Base-by-base conservation (phyloP, 2,888 invertebrate genomes). In the Stegophylla sp. region DNA sequence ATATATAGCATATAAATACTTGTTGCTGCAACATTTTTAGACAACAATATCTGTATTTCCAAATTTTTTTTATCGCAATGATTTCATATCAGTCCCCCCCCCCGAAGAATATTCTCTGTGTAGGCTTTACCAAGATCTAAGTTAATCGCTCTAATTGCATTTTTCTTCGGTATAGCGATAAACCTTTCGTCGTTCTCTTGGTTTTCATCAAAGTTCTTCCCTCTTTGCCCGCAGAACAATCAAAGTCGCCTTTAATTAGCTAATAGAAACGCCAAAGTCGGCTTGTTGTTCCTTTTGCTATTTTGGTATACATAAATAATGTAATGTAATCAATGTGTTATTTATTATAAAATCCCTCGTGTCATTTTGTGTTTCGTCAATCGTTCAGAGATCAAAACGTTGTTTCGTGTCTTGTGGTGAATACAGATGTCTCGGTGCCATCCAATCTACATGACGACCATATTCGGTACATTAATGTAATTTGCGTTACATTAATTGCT, bases 131-230 rank as follows among this genome's bases (percentile, higher is more conserved):
- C 63, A 51, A 34, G 63, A 45, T 73, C 34, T 63, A 51, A 64
- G 48, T 75, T 63, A 75, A 75, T 75, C 74, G 74, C 63, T 74
- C 74, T 75, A 75, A 75, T 75, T 64, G 63, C 34, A 75, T 64
- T 75, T 75, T 51, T 17, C 20, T 10, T 51, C 34, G 48, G 34
- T 23, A 51, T 63, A 64, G 63, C 61, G 20, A 63, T 74, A 51
- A 51, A 64, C 63, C 74, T 75, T 64, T 75, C 63, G 51, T 75
- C 63, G 51, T 41, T 75, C 48, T 74, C 23, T 34, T 23, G 59
- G 63, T 75, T 75, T 63, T 64, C 63, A 64, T 75, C 74, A 51
- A 75, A 75, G 51, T 41, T 63, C 23, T 51, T n/a, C 28, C n/a
- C 15, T 72, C 53, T 51, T 43, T 72, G 74, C 51, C 63, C 5